Conservation (phyloP, 2,797 vertebrate species). For the Phalloptychus januarius region DNA sequence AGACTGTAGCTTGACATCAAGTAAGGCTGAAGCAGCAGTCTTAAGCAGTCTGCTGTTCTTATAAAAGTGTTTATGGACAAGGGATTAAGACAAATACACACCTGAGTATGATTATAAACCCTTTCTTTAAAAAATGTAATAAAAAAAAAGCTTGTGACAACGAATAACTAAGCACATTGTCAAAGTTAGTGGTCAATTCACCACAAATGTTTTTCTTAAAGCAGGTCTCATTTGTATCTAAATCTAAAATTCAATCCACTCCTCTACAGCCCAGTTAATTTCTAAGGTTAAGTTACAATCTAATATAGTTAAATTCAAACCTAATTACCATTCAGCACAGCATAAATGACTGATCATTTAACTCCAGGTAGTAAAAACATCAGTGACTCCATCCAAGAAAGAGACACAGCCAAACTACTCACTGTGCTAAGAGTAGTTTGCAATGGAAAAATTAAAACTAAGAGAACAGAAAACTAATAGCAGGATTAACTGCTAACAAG, state of each 20-base stretch:
- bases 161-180: neutral
- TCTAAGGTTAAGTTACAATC: neutral
- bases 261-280: neutral
- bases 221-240: neutral
- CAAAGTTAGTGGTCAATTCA: neutral
- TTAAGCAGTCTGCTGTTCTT: neutral
- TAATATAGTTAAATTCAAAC: neutral
- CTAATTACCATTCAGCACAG: neutral
- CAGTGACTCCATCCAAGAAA: neutral
- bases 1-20: too few species aligned
- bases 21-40: too few species aligned
- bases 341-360: neutral
- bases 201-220: neutral
- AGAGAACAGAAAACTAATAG: neutral
- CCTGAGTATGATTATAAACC: neutral
- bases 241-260: neutral
- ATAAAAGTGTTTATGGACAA: neutral
- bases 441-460: neutral
- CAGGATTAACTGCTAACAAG: neutral
- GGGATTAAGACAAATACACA: neutral
- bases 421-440: neutral
- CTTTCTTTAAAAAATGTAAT: neutral
- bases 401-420: neutral
- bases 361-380: neutral
- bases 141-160: neutral